Percentiles rank a stretch among this genome's conserved stretches.
phyloP scores from a whole-genome alignment of 2,888 invertebrate species.

The Cylloceria caligata region DNA sequence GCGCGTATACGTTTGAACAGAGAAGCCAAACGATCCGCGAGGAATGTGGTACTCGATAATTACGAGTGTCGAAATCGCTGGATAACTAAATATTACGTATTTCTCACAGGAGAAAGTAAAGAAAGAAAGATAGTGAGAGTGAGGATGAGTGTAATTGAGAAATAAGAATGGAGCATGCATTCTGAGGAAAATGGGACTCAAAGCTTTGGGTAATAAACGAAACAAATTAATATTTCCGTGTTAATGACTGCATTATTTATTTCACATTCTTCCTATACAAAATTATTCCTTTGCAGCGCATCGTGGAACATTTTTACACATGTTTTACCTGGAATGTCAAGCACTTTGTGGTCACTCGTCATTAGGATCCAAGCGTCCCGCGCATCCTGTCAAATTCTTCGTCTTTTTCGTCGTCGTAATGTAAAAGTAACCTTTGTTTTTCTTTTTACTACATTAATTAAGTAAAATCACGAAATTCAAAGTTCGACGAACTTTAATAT shows the following conservation, averaged over 20 bases:
- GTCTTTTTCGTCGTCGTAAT: no score
- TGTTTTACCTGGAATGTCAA: background rate
- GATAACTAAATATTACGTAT: slow-evolving; percentile 17
- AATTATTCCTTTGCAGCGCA: background rate
- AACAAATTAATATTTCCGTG: slow-evolving; percentile 76
- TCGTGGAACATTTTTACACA: background rate
- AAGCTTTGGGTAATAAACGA: slow-evolving; percentile 80
- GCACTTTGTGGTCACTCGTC: background rate
- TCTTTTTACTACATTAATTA: background rate
- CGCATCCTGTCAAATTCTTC: no score
- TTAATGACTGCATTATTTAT: slow-evolving; percentile 56
- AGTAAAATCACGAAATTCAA: background rate
- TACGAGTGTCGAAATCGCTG: slow-evolving; percentile 9
- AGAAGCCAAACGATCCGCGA: slow-evolving; percentile 23
- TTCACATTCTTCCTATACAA: slow-evolving; percentile 13
- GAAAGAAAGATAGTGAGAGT: slow-evolving; percentile 56
- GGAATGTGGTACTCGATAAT: slow-evolving; percentile 12
- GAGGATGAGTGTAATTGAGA: slow-evolving; percentile 53
- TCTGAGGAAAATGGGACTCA: slow-evolving; percentile 70
- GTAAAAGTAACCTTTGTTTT: background rate
- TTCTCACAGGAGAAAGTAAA: slow-evolving; percentile 63
- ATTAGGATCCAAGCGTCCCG: no score
- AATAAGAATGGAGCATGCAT: slow-evolving; percentile 48
- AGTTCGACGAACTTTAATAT: background rate
- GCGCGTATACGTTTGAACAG: slow-evolving; percentile 9